Evolutionary conservation across 2,797 vertebrate genomes (phyloP), one percentile per base, ranked within the genome.

Genomic region (Acomys russatus): DNA sequence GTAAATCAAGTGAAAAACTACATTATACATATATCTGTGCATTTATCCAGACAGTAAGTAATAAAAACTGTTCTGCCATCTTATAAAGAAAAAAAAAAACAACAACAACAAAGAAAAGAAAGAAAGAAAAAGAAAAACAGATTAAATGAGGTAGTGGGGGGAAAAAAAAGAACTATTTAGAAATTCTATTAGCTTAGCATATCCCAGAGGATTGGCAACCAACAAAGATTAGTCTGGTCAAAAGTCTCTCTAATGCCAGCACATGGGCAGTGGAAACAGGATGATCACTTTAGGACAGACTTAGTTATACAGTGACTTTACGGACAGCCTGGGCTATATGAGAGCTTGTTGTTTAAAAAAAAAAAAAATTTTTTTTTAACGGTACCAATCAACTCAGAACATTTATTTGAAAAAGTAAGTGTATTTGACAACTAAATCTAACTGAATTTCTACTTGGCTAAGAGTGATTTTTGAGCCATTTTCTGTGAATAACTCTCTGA

Each of bases 321-420:
- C 51, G 38, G 38, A 0, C 1, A 76, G 10, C 35, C 17, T 49
- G 9, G 23, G 35, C 35, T 23, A 88, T 74, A 74, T 15, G 35
- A 61, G 9, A 61, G 23, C 9, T 6, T 7, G 8, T 12, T 28
- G 44, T 44, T 44, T 2, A 17, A 56, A 56, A 56, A 56, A 56
- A 56, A 59, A 56, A 56, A 59, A 59, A 59, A 17, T 71, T 78
- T 5, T 33, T 7, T 44, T 3, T 44, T 30, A 79, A 14, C 14
- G 33, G 33, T 71, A 54, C 59, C 78, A 91, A 94, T 59, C 18
- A 11, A 86, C 25, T 86, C 54, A 96, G 97, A 98, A 95, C 6
- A 94, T 74, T n/a, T 59, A 28, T 33, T 85, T 97, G 74, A 97
- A 38, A 86, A 88, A 97, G 91, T 74, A 18, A 64, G 25, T 8